Evolutionary conservation across 2,113 vertebrate genomes (phyloP).

Genomic region (Anser cygnoides): DNA sequence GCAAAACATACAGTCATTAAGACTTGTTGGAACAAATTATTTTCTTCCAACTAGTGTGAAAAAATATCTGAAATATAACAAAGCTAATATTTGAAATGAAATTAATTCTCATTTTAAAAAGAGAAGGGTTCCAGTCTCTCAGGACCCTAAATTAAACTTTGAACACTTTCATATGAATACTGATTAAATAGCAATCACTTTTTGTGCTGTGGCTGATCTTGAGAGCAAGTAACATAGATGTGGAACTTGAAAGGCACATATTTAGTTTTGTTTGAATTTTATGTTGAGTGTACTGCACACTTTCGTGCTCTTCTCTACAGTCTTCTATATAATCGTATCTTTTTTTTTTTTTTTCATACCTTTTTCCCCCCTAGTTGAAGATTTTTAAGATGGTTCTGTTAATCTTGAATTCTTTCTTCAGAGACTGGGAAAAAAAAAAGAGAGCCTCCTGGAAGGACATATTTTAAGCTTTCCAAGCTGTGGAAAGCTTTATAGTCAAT

Average conservation of each 20-base stretch:
- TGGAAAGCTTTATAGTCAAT: not conserved
- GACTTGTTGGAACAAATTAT: not conserved
- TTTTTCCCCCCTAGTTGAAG: not conserved
- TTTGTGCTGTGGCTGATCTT: constrained; percentile 9
- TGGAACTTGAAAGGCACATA: not conserved
- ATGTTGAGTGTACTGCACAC: not conserved
- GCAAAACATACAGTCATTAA: not conserved
- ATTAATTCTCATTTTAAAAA: constrained; percentile 11
- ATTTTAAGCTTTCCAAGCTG: not conserved
- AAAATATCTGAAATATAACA: constrained; percentile 12
- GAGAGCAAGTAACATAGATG: not conserved
- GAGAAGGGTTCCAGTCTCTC: not conserved
- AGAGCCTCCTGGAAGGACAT: not conserved
- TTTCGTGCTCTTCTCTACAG: not conserved
- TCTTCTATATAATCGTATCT: accelerated
- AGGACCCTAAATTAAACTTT: constrained; percentile 8
- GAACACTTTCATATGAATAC: constrained; percentile 17
- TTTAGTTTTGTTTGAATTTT: not conserved
- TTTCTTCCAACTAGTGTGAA: not conserved
- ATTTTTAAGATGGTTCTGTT: not conserved
- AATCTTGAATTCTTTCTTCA: not conserved
- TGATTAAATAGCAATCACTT: not conserved
- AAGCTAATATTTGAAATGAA: not conserved
- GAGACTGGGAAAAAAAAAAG: not conserved
- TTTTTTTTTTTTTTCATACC: not conserved